These are phyloP conservation scores for Callorhinus ursinus DNA, from an alignment of 2,113 vertebrate species.

Conservation along the genomic window DNA sequence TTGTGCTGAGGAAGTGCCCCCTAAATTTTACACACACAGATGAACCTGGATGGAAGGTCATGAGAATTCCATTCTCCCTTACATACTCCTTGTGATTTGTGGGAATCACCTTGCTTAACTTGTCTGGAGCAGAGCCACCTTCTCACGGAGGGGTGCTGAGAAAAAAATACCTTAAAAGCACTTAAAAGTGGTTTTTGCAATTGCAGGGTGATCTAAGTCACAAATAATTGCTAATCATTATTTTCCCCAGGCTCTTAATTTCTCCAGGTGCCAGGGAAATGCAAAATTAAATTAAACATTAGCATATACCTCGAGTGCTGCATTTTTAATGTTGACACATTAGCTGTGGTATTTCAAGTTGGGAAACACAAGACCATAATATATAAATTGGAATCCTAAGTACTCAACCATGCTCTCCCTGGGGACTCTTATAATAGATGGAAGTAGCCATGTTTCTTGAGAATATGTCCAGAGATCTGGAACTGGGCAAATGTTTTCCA, in stretches of 20 bases:
- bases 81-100: background rate
- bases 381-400: background rate
- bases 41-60: too few species aligned
- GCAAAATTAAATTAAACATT: background rate
- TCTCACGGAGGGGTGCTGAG: background rate
- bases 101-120: background rate
- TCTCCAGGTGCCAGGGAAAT: conserved; percentile 16
- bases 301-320: background rate
- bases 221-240: background rate
- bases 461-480: background rate
- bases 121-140: background rate
- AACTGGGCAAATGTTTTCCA: background rate
- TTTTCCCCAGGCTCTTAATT: background rate
- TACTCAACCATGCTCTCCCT: background rate
- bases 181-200: background rate
- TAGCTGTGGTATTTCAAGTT: background rate
- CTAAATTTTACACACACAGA: background rate
- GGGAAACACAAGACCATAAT: background rate
- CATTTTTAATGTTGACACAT: background rate
- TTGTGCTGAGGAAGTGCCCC: background rate
- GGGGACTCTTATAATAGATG: background rate
- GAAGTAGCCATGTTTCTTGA: background rate
- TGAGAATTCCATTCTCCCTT: rapidly evolving
- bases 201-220: background rate
- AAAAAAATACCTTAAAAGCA: background rate